These are phyloP conservation scores for Leptinotarsa undecemlineata DNA, from an alignment of 1,140 invertebrate genomes.

Conservation along the genomic window DNA sequence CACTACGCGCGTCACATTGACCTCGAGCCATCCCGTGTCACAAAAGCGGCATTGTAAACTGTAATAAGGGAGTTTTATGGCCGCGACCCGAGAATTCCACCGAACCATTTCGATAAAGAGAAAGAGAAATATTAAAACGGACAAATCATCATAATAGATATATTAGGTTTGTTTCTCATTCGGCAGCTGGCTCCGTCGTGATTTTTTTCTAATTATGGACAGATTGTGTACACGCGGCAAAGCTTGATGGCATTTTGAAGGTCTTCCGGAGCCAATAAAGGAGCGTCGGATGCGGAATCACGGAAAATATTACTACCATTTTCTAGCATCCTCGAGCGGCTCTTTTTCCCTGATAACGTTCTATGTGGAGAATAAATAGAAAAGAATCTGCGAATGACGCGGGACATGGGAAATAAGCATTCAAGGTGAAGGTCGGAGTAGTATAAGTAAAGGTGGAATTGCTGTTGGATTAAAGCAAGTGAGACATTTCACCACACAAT, in stretches of 20 bases:
- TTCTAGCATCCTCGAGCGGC: conserved; percentile 20
- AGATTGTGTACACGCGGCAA: conserved; percentile 39
- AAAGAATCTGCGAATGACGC: conserved; percentile 1
- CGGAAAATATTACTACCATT: conserved; percentile 39
- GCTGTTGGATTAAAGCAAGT: too few relatives aligned
- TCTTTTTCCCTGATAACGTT: conserved; percentile 9
- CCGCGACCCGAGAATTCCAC: background rate
- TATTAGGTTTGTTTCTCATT: conserved; percentile 20
- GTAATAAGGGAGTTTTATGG: conserved; percentile 1
- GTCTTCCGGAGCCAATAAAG: conserved; percentile 44
- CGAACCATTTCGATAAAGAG: conserved; percentile 10
- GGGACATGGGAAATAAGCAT: background rate
- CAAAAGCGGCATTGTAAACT: conserved; percentile 5
- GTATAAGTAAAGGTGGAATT: too few relatives aligned
- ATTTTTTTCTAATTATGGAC: conserved; percentile 45
- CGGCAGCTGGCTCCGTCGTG: conserved; percentile 20
- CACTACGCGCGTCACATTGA: too few relatives aligned
- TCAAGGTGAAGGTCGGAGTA: background rate
- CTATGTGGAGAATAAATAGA: background rate
- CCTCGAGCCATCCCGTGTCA: too few relatives aligned
- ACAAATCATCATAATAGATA: conserved; percentile 23
- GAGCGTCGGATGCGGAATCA: conserved; percentile 32
- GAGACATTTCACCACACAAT: too few relatives aligned
- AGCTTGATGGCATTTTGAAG: conserved; percentile 44
- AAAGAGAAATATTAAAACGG: background rate